Conservation (phyloP, 1,140 invertebrate species). For the Diplogasteroides magnus region DNA sequence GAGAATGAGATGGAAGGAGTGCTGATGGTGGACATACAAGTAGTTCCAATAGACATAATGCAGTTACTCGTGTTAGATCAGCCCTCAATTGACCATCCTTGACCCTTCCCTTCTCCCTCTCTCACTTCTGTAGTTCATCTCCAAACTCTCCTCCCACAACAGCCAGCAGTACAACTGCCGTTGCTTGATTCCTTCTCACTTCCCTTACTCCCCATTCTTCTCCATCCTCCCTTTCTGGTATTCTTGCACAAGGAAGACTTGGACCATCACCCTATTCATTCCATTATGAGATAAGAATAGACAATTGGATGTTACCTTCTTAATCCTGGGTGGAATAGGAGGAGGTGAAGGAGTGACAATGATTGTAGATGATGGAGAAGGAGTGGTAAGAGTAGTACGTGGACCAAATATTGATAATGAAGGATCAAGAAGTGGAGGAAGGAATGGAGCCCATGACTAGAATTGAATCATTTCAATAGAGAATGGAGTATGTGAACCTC, state of each 20-base stretch:
- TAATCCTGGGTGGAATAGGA: conserved; percentile 39
- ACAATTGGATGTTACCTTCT: neutral
- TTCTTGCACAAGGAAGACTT: neutral
- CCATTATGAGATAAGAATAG: neutral
- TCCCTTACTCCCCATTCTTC: neutral
- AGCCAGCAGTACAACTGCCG: conserved; percentile 87
- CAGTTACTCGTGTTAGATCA: conserved; percentile 46
- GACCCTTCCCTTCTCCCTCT: no score
- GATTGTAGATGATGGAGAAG: conserved; percentile 1
- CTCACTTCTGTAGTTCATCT: conserved; percentile 64
- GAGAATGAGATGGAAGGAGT: conserved; percentile 78
- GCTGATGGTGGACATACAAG: conserved; percentile 76
- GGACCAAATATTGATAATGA: neutral
- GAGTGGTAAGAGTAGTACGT: no score
- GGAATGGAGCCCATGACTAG: conserved; percentile 86
- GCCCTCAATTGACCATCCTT: conserved; percentile 23
- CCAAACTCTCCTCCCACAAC: conserved; percentile 97
- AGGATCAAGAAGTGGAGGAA: conserved; percentile 65
- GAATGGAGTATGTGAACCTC: conserved; percentile 12
- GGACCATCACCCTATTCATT: neutral
- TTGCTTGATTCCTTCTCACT: conserved; percentile 79
- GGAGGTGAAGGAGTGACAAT: conserved; percentile 31
- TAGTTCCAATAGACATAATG: conserved; percentile 81
- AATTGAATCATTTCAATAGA: conserved; percentile 56
- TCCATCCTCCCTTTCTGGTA: neutral